These are phyloP conservation scores for Actenoides hombroni DNA, from an alignment of 2,113 vertebrate genomes.

Conservation along the genomic window DNA sequence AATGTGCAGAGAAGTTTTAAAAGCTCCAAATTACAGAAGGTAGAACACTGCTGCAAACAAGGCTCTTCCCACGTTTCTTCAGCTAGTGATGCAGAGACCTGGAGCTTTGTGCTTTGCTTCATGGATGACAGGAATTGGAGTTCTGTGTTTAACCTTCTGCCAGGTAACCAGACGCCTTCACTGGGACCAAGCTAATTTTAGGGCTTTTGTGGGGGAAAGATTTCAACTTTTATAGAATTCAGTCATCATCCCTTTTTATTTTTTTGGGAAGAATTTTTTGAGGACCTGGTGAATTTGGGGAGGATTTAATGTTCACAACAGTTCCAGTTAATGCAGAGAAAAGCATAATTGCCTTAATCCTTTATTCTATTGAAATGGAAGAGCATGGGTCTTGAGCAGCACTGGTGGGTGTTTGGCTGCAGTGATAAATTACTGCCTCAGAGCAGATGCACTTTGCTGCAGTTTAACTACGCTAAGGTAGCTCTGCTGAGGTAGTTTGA, in stretches of 20 bases:
- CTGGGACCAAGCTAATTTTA: neutral
- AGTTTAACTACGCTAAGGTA: neutral
- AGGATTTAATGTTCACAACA: neutral
- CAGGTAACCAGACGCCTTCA: constrained; percentile 71
- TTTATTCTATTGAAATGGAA: constrained; percentile 7
- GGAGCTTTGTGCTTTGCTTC: constrained; percentile 31
- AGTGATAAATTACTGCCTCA: neutral
- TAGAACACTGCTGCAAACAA: neutral
- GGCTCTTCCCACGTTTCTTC: neutral
- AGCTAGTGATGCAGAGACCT: constrained; percentile 40
- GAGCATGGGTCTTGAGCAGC: neutral
- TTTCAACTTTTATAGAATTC: neutral
- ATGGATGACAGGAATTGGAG: constrained; percentile 58
- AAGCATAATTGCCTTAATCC: neutral
- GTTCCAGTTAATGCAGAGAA: neutral
- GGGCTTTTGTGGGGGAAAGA: neutral
- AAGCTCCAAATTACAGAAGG: constrained; percentile 4
- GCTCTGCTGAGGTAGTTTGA: neutral
- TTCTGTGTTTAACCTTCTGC: constrained; percentile 58
- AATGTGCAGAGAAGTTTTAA: neutral
- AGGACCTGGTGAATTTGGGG: neutral
- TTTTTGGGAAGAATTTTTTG: neutral
- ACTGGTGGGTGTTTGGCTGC: neutral
- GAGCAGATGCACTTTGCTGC: neutral
- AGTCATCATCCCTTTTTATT: neutral